Conservation (phyloP, 2,113 vertebrate species). For the Crotophaga sulcirostris region DNA sequence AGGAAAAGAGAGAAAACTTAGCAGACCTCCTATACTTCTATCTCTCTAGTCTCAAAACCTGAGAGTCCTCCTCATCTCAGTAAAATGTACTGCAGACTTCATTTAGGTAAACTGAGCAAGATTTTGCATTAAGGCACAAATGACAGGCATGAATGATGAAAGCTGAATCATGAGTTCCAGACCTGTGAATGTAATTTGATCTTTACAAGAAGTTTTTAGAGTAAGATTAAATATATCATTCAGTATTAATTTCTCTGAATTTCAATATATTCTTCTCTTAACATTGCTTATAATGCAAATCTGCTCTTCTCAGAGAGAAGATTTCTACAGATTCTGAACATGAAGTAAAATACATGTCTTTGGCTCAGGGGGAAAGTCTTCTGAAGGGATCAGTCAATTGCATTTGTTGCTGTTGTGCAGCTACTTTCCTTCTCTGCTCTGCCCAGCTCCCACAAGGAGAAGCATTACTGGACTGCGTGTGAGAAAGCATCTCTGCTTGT, state of each 20-base stretch:
- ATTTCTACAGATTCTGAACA: background rate
- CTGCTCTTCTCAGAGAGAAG: background rate
- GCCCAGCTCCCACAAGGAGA: accelerated
- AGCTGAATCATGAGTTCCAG: background rate
- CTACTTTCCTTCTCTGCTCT: background rate
- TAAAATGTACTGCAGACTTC: background rate
- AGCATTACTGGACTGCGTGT: background rate
- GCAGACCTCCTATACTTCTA: background rate
- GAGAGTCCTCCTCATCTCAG: background rate
- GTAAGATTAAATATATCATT: background rate
- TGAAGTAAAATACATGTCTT: background rate
- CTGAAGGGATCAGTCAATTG: background rate
- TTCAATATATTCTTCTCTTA: background rate
- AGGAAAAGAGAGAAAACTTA: background rate
- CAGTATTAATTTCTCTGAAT: background rate
- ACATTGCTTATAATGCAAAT: background rate
- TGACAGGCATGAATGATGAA: background rate
- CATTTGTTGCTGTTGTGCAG: background rate
- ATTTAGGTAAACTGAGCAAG: background rate
- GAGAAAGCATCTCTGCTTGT: background rate
- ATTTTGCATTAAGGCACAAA: background rate
- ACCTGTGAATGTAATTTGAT: background rate
- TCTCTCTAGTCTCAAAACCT: background rate
- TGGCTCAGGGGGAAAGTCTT: background rate
- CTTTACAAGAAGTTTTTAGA: background rate